Evolutionary conservation across 2,113 vertebrate genomes (phyloP).

Genomic region (Cyanoramphus novaezelandiae): DNA sequence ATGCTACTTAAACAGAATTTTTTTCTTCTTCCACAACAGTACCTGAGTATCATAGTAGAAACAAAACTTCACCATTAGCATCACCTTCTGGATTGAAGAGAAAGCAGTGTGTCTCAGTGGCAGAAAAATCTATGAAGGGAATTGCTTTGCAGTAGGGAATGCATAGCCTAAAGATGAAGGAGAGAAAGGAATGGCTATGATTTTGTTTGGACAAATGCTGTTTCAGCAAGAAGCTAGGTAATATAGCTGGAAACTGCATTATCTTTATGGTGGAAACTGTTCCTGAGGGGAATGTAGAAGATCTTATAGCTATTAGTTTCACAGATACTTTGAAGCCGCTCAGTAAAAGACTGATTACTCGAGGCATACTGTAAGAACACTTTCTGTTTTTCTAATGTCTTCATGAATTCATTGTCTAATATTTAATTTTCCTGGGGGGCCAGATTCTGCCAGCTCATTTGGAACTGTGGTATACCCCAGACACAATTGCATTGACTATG

Average conservation of each 20-base stretch:
- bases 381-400: not conserved
- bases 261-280: not conserved
- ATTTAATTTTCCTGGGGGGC: not conserved
- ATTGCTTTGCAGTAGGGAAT: not conserved
- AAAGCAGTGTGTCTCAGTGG: accelerated
- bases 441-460: not conserved
- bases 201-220: not conserved
- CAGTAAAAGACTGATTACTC: not conserved
- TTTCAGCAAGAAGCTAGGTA: not conserved
- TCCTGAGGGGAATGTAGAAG: not conserved
- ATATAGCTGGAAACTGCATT: not conserved
- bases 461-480: not conserved
- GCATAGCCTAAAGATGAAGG: not conserved
- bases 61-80: not conserved
- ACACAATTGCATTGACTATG: not conserved
- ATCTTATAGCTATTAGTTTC: not conserved
- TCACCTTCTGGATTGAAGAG: too few species aligned
- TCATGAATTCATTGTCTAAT: not conserved
- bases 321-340: not conserved
- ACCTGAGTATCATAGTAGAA: not conserved
- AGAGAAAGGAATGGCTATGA: not conserved
- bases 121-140: not conserved
- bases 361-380: not conserved
- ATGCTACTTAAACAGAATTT: not conserved
- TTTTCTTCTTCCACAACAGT: not conserved